Evolutionary conservation across 2,888 invertebrate genomes (phyloP).

Genomic region (Ectemnius lituratus): DNA sequence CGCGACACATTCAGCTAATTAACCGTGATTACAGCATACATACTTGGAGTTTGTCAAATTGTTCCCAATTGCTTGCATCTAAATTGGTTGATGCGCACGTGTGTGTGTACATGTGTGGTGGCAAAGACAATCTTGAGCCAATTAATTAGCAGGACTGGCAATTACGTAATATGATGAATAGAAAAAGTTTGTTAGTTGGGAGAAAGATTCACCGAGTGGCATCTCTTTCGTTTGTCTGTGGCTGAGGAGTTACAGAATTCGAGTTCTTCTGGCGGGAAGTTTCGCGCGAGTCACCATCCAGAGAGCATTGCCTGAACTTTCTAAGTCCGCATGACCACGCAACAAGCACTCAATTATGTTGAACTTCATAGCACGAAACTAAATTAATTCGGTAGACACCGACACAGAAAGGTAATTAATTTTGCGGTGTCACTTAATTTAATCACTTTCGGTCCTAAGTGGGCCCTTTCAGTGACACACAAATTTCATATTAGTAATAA

Average conservation of each 20-base stretch:
- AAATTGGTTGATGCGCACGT: neutral
- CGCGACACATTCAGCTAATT: neutral
- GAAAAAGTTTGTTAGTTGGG: neutral
- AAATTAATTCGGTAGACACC: constrained; percentile 23
- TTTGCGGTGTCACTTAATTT: constrained; percentile 7
- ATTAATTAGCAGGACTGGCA: neutral
- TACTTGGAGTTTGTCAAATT: neutral
- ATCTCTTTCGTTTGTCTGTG: constrained; percentile 27
- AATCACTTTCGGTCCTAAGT: too few species aligned
- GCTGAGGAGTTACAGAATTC: constrained; percentile 33
- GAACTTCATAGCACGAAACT: neutral
- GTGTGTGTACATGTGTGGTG: too few species aligned
- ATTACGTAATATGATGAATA: neutral
- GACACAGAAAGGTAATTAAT: constrained; percentile 16
- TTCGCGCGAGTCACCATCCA: constrained; percentile 22
- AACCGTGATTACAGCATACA: neutral
- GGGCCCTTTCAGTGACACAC: too few species aligned
- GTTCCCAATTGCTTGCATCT: neutral
- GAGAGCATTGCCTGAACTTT: constrained; percentile 37
- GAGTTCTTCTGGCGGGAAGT: constrained; percentile 46
- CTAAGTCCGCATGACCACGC: constrained; percentile 1
- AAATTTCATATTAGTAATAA: too few species aligned
- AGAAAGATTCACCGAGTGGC: constrained; percentile 12
- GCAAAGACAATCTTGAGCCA: too few species aligned
- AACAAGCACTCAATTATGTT: constrained; percentile 32